Evolutionary conservation across 2,888 invertebrate genomes (phyloP), one percentile per base, ranked within the genome.

Genomic region (Ormia ochracea): DNA sequence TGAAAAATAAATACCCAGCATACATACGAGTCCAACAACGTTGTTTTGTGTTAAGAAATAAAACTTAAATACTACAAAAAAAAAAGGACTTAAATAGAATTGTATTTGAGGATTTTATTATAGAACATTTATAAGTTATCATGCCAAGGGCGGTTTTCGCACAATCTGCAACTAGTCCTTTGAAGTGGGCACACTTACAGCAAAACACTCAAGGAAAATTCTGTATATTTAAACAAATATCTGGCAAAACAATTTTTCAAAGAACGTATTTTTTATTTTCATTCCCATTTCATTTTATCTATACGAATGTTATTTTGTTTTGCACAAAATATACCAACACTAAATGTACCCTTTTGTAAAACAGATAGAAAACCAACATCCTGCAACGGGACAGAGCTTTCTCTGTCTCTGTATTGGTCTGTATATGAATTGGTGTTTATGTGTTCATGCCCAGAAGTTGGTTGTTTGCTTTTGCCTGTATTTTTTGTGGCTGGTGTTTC

Each of bases 111-210:
- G 36, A 63, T 56, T 76, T 63, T 41, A 28, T 50, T 50, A 45
- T 56, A 45, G 21, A 10, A 58, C 9, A 58, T 48, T 65, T 56
- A 63, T 31, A 63, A 58, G 10, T 74, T 26, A 38, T 56, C 10
- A 56, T 68, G 65, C 72, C 58, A 56, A 59, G 77, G 78, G 81
- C 70, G 70, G 45, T 74, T 80, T 78, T 78, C 54, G 68, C 78
- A 81, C 74, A 59, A 78, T 61, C 48, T 54, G 9, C 9, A 41
- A 31, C 31, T 23, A 70, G 23, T 50, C n/a, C 50, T 43, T 72
- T 61, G 12, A 36, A 28, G n/a, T n/a, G n/a, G n/a, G 38, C 1
- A 26, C 31, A 61, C 41, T n/a, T 1, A 26, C 41, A 48, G 0
- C 12, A 26, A 70, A n/a, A 28, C 9, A 41, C 19, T 41, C 31